Base-by-base conservation (phyloP, 2,888 invertebrate genomes). In the Mesorhabditis spiculigera region DNA sequence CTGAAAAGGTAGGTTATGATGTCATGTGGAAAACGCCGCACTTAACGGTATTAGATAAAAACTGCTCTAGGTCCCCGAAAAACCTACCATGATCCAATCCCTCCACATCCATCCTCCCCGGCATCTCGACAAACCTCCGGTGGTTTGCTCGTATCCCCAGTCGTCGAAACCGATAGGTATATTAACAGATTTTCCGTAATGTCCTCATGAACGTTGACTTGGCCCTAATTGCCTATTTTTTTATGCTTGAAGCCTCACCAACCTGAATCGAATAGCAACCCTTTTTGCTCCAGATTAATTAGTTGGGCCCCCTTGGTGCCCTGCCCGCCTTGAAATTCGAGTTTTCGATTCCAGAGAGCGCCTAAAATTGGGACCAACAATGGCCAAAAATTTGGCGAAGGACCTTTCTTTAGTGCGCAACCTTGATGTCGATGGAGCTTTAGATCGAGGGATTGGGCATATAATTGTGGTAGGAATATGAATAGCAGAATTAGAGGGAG, bases 231-330 rank as follows among this genome's bases (percentile, higher is more conserved):
- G 28, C 67, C 45, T 41, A 50, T 8, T 42, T 42, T n/a, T 8
- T 4, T 43, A 4, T 3, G 28, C 28, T 28, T 28, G 28, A 28
- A 28, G 28, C 28, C 28, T 28, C 63, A 67, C 66, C 66, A 41
- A 76, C 78, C 67, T 72, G 75, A 64, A 78, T 78, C 10, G 74
- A 74, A 70, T 78, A 78, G 71, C 78, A 78, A 62, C 77, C 78
- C 43, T 74, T 71, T n/a, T 45, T 77, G 75, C 63, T 71, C 75
- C n/a, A 69, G 71, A 43, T 67, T 63, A 50, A 69, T 69, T 61
- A 77, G 71, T 65, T 74, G 75, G 8, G 78, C 77, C 13, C 75
- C 75, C 13, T 68, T 73, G 58, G 70, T 71, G 13, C 71, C 71
- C 16, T 73, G 72, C 6, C 78, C 77, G 28, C 77, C 74, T 70